Evolutionary conservation across 2,888 invertebrate species (phyloP), one percentile per base, ranked within the genome.

Genomic region (Bellardia pandia): DNA sequence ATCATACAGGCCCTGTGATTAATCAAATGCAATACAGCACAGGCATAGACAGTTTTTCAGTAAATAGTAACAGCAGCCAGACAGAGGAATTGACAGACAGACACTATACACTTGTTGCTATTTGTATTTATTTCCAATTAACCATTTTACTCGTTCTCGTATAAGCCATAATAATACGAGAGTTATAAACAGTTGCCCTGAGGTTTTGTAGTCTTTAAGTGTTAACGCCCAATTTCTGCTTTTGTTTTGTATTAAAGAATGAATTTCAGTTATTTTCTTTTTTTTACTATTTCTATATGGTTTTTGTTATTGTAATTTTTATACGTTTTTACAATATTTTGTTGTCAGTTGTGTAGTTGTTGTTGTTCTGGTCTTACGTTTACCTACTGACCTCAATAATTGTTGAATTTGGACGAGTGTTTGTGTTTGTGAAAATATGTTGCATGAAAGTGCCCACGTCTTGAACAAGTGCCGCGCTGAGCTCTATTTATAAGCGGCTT

Each of bases 321-420:
- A 48, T 11, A 69, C 7, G 13, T 42, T 37, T 62, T 37, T 71
- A 40, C 23, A 23, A 23, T 23, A 23, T 23, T 23, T 23, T 23
- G 23, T 23, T 23, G 30, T 62, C 13, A 37, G 33, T 30, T 6
- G 23, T 60, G 30, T 30, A 53, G 30, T 74, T 58, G 64, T 30
- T 75, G 48, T 74, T 71, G 62, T 72, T 68, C 42, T 45, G 5
- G 58, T 64, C 58, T 71, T 79, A 79, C 68, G 30, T 75, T 79
- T 87, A 83, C 88, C 88, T 78, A 85, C 78, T 88, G 85, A 88
- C 88, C 88, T 88, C 64, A 83, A 79, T 85, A 71, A 64, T 23
- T 68, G 58, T 72, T 71, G 84, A 81, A 80, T 83, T 83, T 76
- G 42, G 66, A 30, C 51, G n/a, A 77, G 30, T 33, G 5, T 45